Evolutionary conservation across 2,113 vertebrate species (phyloP).

Genomic region (Eudyptes chrysolophus): DNA sequence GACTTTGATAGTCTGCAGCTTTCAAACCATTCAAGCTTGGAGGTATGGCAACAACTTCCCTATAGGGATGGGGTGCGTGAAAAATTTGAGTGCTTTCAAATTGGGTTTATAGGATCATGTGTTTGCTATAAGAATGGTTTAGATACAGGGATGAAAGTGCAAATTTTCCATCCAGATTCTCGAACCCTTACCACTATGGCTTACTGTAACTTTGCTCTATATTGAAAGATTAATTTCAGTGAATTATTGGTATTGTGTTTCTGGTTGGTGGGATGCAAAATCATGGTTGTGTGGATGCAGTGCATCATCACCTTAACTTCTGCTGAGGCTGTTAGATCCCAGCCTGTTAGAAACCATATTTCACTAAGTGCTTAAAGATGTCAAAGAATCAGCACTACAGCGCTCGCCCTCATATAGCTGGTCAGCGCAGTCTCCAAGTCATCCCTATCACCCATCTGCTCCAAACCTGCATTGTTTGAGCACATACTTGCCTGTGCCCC

Average conservation of each 20-base stretch:
- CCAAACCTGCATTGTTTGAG: not conserved
- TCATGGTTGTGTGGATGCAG: not conserved
- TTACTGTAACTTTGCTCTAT: not conserved
- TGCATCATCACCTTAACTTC: not conserved
- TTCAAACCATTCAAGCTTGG: not conserved
- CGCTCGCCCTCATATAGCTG: fast-evolving
- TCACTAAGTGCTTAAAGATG: not conserved
- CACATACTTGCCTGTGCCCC: not conserved
- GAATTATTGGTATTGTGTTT: not conserved
- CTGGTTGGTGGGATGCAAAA: not conserved
- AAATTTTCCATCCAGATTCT: not conserved
- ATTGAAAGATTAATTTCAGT: not conserved
- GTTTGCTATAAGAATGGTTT: not conserved
- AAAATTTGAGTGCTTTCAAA: not conserved
- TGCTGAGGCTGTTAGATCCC: not conserved
- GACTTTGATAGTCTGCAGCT: not conserved
- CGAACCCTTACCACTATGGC: not conserved
- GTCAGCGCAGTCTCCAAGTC: not conserved
- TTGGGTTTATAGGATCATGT: not conserved
- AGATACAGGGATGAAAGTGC: not conserved
- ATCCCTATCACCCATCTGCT: not conserved
- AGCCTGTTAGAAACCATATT: not conserved
- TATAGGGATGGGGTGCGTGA: not conserved
- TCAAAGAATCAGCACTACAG: not conserved
- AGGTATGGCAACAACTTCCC: not conserved